Base-by-base conservation (phyloP, 2,888 invertebrate species). In the Cyrtodaria siliqua region DNA sequence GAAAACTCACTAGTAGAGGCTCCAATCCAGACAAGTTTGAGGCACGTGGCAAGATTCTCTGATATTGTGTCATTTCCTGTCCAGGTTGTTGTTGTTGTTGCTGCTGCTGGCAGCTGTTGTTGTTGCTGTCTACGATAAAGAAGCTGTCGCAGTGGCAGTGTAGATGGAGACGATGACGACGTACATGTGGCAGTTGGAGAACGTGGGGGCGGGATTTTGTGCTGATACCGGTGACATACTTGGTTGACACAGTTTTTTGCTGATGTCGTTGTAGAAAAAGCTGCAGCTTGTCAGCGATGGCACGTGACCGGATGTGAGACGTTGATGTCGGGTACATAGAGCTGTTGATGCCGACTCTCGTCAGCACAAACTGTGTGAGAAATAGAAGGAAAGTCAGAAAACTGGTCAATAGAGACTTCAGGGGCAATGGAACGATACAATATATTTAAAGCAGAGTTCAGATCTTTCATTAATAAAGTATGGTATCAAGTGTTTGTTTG, bases 221-320 rank as follows among this genome's bases (percentile, higher is more conserved):
- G 57, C 42, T 66, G 75, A 18, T 75, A 72, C 42, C 69, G 76
- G 24, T 79, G 69, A 9, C 4, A 33, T 33, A 12, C 66, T 62
- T 50, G 63, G 57, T 29, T 72, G 79, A 24, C 85, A 83, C 60
- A 88, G 87, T n/a, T 86, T n/a, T 84, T 44, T 85, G 79, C 9
- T 85, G 77, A 57, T 87, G 86, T 20, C 87, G 84, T 50, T 89
- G 87, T 1, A 82, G 69, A 16, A 78, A 67, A 29, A 82, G 68
- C 29, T 85, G 85, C 12, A 85, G 74, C 44, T 84, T 84, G 38
- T 83, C 79, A 2, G 83, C 75, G 24, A 81, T 71, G 0, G 76
- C 74, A 20, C 72, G 72, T 12, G 82, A 79, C 53, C 75, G 63
- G 26, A 61, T 23, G 44, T 70, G 61, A 27, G 78, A 62, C 27